phyloP scores from a whole-genome alignment of 2,888 invertebrate species.

The Sinotaia quadrata region DNA sequence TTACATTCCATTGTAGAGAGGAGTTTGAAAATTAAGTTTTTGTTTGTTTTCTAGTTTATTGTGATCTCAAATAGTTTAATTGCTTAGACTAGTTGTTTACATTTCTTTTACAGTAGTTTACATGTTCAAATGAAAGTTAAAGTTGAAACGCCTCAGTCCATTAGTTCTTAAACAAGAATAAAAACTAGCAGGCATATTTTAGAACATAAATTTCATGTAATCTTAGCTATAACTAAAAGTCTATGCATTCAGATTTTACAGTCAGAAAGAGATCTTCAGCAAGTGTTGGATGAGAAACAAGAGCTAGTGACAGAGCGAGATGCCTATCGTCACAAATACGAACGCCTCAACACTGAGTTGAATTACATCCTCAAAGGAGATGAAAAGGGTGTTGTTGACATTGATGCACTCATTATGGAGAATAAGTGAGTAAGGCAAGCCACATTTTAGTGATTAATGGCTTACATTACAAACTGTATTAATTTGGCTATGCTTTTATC shows the following conservation, averaged over 20 bases:
- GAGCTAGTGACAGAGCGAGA: constrained; percentile 86
- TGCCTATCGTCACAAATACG: constrained; percentile 87
- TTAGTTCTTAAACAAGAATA: too few relatives aligned
- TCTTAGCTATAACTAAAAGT: background rate
- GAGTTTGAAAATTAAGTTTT: too few relatives aligned
- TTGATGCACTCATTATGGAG: constrained; percentile 85
- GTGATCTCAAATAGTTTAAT: too few relatives aligned
- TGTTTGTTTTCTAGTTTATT: too few relatives aligned
- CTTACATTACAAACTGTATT: background rate
- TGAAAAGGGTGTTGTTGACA: constrained; percentile 79
- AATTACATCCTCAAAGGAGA: constrained; percentile 79
- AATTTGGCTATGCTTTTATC: too few relatives aligned
- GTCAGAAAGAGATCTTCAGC: constrained; percentile 83
- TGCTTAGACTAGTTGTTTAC: too few relatives aligned
- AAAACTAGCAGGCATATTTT: too few relatives aligned
- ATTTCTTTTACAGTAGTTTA: too few relatives aligned
- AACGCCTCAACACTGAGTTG: constrained; percentile 85
- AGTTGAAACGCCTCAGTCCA: too few relatives aligned
- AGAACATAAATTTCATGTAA: too few relatives aligned
- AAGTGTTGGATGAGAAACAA: constrained; percentile 87
- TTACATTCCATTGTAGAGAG: too few relatives aligned
- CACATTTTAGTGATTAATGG: background rate
- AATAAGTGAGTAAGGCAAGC: constrained; percentile 78
- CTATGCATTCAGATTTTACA: constrained; percentile 78
- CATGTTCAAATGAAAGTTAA: too few relatives aligned